Evolutionary conservation across 2,797 vertebrate genomes (phyloP), one percentile per base, ranked within the genome.

Genomic region (Cryptoprocta ferox): DNA sequence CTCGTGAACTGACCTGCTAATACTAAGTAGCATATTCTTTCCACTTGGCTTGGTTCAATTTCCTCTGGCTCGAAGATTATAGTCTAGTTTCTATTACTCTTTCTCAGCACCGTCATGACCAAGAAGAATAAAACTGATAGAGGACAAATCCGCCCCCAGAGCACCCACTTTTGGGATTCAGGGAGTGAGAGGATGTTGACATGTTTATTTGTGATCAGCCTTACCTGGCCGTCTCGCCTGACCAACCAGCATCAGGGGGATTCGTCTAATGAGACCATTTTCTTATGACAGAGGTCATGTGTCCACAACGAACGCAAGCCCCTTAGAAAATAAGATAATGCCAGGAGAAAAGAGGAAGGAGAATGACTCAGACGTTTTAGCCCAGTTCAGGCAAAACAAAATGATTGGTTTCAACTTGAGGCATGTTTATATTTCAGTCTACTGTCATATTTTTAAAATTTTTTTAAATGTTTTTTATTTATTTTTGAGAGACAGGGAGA

Each of bases 1-100:
- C 82, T 66, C 13, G 0, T 37, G 56, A 89, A 66, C 35, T 87
- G 85, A 91, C 86, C 86, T 94, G 61, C 59, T 84, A 24, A 73
- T 76, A 50, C 68, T 83, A 65, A 95, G 50, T 48, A 84, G 63
- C 42, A 28, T 79, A 76, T 89, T 86, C 78, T 92, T 97, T 94
- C 89, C 85, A 80, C 89, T 97, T 81, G 91, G 75, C 94, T 96
- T 92, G 94, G 56, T 89, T 97, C 89, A 5, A 12, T 96, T 91
- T 96, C 96, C 96, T 95, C 79, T 13, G 24, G 68, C 76, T 94
- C 75, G 61, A 56, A 94, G 92, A 91, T 89, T 65, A 30, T 30
- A 61, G 61, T 26, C 30, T 70, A 42, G 85, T 39, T 3, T 76
- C 42, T 56, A 65, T 61, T 79, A 71, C 37, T 81, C 50, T 79